Conservation (phyloP, 2,797 vertebrate genomes). For the Sebastes iracundus region DNA sequence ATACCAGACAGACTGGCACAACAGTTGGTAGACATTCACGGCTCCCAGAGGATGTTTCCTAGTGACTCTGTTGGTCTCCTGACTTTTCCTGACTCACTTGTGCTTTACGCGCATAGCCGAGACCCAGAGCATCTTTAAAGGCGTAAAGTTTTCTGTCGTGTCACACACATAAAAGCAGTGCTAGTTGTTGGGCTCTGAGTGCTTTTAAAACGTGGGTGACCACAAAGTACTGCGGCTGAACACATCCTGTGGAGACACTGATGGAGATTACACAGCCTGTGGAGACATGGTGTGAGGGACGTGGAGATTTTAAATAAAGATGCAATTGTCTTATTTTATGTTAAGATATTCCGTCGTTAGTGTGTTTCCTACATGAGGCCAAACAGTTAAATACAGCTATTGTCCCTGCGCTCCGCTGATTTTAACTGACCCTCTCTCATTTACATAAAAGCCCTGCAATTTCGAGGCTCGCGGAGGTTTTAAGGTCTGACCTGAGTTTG, state of each 20-base stretch:
- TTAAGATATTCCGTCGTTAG: background rate
- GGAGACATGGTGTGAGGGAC: background rate
- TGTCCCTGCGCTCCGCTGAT: background rate
- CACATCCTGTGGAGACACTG: background rate
- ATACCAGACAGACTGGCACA: no score
- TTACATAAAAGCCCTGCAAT: constrained; percentile 19
- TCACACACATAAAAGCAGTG: background rate
- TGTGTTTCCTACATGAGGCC: background rate
- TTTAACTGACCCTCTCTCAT: constrained; percentile 15
- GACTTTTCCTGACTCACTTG: background rate
- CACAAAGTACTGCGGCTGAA: background rate
- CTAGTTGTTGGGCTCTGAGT: background rate
- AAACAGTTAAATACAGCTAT: background rate
- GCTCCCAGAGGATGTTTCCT: background rate
- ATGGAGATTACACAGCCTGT: background rate
- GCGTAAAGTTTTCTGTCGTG: no score
- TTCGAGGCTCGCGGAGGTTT: background rate
- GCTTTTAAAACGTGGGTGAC: background rate
- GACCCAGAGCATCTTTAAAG: background rate
- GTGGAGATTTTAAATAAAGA: background rate
- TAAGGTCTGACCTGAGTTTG: constrained; percentile 64
- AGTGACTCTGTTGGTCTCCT: background rate
- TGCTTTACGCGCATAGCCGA: background rate
- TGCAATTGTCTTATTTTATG: background rate
- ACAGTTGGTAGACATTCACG: no score